These are phyloP conservation scores for Aldabrachelys gigantea DNA, from an alignment of 2,113 vertebrate genomes.

Conservation along the genomic window DNA sequence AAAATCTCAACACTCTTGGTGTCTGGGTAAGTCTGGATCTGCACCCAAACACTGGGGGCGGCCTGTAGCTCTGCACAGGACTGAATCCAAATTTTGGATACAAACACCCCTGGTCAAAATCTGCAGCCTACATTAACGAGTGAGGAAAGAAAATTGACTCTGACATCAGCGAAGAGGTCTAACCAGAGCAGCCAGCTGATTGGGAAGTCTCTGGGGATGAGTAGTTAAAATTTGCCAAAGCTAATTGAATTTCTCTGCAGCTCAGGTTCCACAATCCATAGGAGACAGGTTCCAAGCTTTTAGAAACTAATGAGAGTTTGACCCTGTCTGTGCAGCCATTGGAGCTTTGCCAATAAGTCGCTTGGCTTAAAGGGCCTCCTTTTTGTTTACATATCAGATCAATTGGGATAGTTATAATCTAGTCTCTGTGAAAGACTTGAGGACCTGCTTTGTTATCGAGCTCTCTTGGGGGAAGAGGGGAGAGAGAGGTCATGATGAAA, in stretches of 20 bases:
- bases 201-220: neutral
- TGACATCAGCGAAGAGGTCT: neutral
- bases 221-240: neutral
- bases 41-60: neutral
- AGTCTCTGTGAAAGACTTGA: conserved; percentile 34
- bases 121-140: neutral
- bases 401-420: conserved; percentile 41
- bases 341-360: conserved; percentile 8
- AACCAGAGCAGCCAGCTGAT: neutral
- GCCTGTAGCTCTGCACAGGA: neutral
- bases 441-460: conserved; percentile 38
- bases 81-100: neutral
- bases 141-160: neutral
- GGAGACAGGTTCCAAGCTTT: neutral
- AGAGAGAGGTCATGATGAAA: conserved; percentile 62
- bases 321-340: neutral
- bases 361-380: conserved; percentile 43
- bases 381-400: conserved; percentile 44
- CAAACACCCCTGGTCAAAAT: neutral
- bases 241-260: conserved; percentile 23
- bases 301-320: conserved; percentile 49
- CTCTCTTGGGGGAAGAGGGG: conserved; percentile 16
- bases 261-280: neutral
- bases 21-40: neutral
- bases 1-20: too few species aligned